Evolutionary conservation across 2,888 invertebrate species (phyloP).

Genomic region (Platypus cylindrus): DNA sequence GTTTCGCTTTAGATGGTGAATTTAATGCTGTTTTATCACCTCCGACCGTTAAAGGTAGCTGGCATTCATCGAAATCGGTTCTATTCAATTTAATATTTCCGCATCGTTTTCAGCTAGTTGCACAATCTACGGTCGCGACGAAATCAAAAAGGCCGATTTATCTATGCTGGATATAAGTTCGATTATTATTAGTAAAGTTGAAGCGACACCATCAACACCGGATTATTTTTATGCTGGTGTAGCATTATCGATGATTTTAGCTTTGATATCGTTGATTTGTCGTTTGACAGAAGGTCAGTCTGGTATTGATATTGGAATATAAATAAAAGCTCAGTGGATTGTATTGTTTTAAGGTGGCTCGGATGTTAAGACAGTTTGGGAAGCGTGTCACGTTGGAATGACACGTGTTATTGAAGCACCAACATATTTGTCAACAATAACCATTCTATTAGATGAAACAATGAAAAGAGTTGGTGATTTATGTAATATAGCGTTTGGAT

Average conservation of each 20-base stretch:
- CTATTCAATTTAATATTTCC: background rate
- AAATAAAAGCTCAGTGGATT: background rate
- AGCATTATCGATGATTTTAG: slow-evolving; percentile 45
- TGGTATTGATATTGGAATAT: background rate
- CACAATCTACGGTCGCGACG: slow-evolving; percentile 86
- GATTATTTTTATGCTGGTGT: slow-evolving; percentile 67
- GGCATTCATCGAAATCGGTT: background rate
- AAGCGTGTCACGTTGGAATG: slow-evolving; percentile 9
- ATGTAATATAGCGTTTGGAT: slow-evolving; percentile 36
- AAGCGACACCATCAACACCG: slow-evolving; percentile 62
- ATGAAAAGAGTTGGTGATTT: slow-evolving; percentile 21
- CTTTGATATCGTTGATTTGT: slow-evolving; percentile 49
- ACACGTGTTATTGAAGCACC: slow-evolving; percentile 23
- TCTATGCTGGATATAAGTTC: slow-evolving; percentile 92
- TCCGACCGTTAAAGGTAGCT: slow-evolving; percentile 24
- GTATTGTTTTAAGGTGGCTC: background rate
- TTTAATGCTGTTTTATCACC: slow-evolving; percentile 65
- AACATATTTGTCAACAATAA: slow-evolving; percentile 22
- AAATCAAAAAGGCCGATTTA: slow-evolving; percentile 84
- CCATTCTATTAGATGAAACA: slow-evolving; percentile 25
- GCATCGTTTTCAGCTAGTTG: slow-evolving; percentile 67
- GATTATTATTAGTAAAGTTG: slow-evolving; percentile 84
- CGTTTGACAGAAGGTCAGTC: slow-evolving; percentile 26
- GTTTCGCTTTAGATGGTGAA: slow-evolving; percentile 43
- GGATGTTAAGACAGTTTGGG: slow-evolving; percentile 10